Evolutionary conservation across 2,797 vertebrate genomes (phyloP).

Genomic region (Sebastes trivittatus): DNA sequence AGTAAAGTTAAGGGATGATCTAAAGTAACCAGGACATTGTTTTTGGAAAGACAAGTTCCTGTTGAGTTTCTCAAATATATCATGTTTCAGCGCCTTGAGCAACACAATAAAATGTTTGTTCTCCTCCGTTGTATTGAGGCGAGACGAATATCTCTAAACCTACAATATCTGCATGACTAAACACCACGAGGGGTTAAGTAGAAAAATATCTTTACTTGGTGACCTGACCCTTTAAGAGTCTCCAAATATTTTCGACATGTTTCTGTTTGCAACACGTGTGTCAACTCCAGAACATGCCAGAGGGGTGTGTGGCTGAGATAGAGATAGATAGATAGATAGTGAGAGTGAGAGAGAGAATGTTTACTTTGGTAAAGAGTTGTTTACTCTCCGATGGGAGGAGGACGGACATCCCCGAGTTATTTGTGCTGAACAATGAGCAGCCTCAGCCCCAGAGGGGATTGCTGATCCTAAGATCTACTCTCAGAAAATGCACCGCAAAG

Average conservation of each 20-base stretch:
- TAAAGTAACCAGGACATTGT: background rate
- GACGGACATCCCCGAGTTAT: constrained; percentile 58
- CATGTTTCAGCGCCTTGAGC: background rate
- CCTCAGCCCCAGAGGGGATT: constrained; percentile 43
- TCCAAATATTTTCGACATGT: background rate
- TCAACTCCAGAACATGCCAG: background rate
- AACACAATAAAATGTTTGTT: background rate
- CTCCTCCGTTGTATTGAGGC: background rate
- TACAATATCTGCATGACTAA: background rate
- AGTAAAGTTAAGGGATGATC: background rate
- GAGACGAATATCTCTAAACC: background rate
- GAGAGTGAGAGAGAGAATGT: background rate
- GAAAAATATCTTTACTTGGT: background rate
- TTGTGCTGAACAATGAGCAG: constrained; percentile 63
- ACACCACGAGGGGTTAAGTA: background rate
- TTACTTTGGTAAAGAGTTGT: constrained; percentile 61
- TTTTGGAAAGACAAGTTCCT: background rate
- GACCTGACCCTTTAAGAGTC: background rate
- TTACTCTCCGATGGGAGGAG: constrained; percentile 47
- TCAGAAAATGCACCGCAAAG: constrained; percentile 62
- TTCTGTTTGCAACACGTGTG: background rate
- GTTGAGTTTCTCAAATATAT: background rate
- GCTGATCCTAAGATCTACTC: constrained; percentile 58
- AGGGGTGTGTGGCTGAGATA: background rate
- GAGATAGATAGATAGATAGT: background rate